Evolutionary conservation across 2,888 invertebrate genomes (phyloP), one percentile per base, ranked within the genome.

Genomic region (Yponomeuta evonymella): DNA sequence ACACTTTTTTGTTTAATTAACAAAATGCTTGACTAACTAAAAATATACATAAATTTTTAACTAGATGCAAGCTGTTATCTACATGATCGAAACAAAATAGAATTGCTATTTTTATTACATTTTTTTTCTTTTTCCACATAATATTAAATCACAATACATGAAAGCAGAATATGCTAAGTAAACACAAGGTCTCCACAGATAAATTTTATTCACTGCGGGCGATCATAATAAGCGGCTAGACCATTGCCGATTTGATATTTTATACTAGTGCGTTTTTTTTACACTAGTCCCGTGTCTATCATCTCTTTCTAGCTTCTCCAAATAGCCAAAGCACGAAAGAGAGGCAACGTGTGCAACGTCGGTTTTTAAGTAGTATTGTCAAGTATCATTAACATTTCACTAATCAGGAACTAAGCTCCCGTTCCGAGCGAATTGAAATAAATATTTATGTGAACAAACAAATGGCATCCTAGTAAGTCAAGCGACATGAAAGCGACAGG

Each of bases 41-140:
- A 82, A 77, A 83, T 66, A 51, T 63, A 82, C 80, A 33, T 69
- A 48, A 15, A 51, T 69, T 12, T 51, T 30, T 70, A 84, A 82
- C 81, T 76, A 82, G 80, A 79, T 79, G 78, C 76, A 77, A 78
- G 76, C 79, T 75, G 73, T 78, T 83, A 83, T 83, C 83, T 84
- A 83, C 81, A 82, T 72, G 76, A 81, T 79, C 80, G 75, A 78
- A 77, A 75, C 75, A 77, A 77, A 76, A 74, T 74, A 76, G 74
- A 64, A 15, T 48, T 29, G 15, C 15, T 43, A 48, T 36, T 71
- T 62, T 70, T 66, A 33, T 58, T 58, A 15, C 15, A 30, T 67
- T 33, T 67, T 36, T n/a, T 36, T 67, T 67, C 66, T 95, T 29
- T 43, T 65, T 65, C 51, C 51, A 64, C 23, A 65, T 65, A 65